Evolutionary conservation across 2,888 invertebrate species (phyloP).

Genomic region (Clivina fossor): DNA sequence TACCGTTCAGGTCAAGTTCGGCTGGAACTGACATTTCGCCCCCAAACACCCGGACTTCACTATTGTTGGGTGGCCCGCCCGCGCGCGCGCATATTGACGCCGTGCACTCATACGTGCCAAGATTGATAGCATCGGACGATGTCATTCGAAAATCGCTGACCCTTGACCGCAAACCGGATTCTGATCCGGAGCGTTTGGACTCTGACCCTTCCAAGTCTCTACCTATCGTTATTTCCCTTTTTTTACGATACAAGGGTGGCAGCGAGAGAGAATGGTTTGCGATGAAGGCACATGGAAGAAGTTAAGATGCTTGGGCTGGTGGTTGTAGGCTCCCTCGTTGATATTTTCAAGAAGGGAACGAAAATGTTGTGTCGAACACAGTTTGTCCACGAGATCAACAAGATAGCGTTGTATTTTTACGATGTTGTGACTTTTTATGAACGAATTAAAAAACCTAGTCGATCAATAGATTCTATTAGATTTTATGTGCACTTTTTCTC

Average conservation of each 20-base stretch:
- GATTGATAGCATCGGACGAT: constrained; percentile 25
- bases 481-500: too few species aligned
- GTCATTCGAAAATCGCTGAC: constrained; percentile 18
- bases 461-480: too few species aligned
- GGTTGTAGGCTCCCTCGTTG: constrained; percentile 4
- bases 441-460: constrained; percentile 30
- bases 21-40: constrained; percentile 20
- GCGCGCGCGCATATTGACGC: constrained; percentile 26
- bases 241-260: constrained; percentile 27
- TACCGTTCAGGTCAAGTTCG: constrained; percentile 17
- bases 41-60: constrained; percentile 13
- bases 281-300: neutral
- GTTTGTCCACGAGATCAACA: constrained; percentile 24
- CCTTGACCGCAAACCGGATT: constrained; percentile 5
- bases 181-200: constrained; percentile 6
- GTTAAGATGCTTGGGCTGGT: neutral
- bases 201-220: constrained; percentile 6
- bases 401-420: constrained; percentile 31
- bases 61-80: neutral
- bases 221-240: constrained; percentile 15
- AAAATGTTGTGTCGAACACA: constrained; percentile 24
- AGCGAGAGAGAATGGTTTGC: constrained; percentile 22
- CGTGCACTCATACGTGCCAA: constrained; percentile 26
- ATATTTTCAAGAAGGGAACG: constrained; percentile 21
- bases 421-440: constrained; percentile 24